Base-by-base conservation (phyloP, 2,113 vertebrate species). In the Orthonyx spaldingii region DNA sequence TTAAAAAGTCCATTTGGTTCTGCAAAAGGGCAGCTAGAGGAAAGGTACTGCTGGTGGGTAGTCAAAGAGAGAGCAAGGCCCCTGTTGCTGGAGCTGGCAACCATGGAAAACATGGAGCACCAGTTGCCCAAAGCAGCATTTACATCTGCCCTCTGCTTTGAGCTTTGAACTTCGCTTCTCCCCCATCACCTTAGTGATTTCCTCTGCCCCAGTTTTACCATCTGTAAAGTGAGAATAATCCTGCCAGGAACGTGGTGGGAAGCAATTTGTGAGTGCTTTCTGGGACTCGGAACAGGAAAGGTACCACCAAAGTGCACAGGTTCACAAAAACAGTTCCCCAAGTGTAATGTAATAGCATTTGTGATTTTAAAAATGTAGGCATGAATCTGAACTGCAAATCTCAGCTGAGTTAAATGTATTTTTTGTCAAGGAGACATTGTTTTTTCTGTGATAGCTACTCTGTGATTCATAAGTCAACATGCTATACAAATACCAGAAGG, bases 401-500 rank as follows among this genome's bases (percentile, higher is more conserved):
- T 96, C 92, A 89, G 64, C 76, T 94, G 83, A 94, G 64, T 84
- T 86, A 86, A 90, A 86, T 75, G 68, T 46, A 91, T 91, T 79
- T 91, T 97, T 95, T 93, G 75, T 92, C 94, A 93, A 84, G 68
- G 35, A 91, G 91, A 89, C 39, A 39, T 65, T 70, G 53, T 79
- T 91, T 80, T 92, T 96, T 96, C 96, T 77, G 55, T 91, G 69
- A 93, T 96, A 95, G 68, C 91, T 88, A 71, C 28, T 22, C 63
- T 84, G 59, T 97, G 92, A 97, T 96, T 97, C 97, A 97, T 95
- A 93, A 97, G 65, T 94, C 86, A 96, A 78, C 96, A 96, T 79
- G 74, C 89, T 93, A 70, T 69, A 96, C 81, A 96, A 97, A 96
- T 97, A 96, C 96, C 94, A 95, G 92, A 84, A 96, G 82, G 94